Base-by-base conservation (phyloP, 1,140 invertebrate genomes). In the Mercenaria mercenaria region DNA sequence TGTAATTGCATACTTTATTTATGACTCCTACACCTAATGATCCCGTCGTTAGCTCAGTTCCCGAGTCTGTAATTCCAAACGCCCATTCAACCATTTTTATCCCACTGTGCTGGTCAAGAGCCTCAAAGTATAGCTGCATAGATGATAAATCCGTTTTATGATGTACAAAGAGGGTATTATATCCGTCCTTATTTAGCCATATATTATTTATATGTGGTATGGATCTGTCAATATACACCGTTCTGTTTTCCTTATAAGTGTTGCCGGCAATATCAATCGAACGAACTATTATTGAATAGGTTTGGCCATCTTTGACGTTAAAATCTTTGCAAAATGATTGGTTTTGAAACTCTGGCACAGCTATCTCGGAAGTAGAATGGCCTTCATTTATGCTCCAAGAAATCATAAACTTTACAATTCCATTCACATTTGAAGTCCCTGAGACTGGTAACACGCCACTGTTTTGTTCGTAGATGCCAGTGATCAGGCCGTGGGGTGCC, bases 101-200 rank as follows among this genome's bases (percentile, higher is more conserved):
- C 15, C 93, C 93, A 74, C 93, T 93, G 79, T 93, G 91, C n/a
- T 74, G 41, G 74, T 93, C 93, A 18, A 81, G 56, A 0, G 91
- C 91, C 20, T 91, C 74, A 80, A 93, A 91, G 20, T 86, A 15
- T 47, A 47, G 29, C 20, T 15, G 47, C 85, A 90, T 23, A 29
- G 37, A 18, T 93, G 56, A 59, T 90, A 89, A 3, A 88, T 64
- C n/a, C 90, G 50, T 41, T 43, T 32, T 1, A 93, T 91, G 15
- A 80, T 41, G 0, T 92, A 91, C 4, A 18, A 32, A n/a, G 3
- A 23, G 4, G 43, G 15, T 15, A 47, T 47, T 47, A 15, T 47
- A 47, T 8, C 43, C 43, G 15, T 47, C 43, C 15, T 47, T 47
- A 47, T 8, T 15, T 6, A 47, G 43, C 43, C 43, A 47, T 8